These are phyloP conservation scores for Drosophila erecta DNA, from an alignment of 1,140 invertebrate species.

Conservation along the genomic window DNA sequence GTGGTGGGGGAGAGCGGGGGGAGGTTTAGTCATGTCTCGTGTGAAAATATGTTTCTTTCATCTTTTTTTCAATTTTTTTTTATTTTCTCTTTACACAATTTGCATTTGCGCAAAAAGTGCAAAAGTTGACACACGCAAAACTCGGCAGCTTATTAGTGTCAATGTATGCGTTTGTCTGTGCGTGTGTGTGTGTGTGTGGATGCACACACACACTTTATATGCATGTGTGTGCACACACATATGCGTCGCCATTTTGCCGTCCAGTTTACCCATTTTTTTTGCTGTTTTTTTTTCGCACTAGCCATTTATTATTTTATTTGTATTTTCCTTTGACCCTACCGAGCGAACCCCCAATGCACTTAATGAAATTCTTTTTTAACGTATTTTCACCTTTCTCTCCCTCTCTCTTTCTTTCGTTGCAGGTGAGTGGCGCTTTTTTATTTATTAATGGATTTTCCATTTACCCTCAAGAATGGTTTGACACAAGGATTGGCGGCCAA, in stretches of 20 bases:
- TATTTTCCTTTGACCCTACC: constrained; percentile 33
- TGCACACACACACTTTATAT: no score
- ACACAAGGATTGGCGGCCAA: constrained; percentile 45
- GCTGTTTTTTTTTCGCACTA: constrained; percentile 5
- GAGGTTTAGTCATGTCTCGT: constrained; percentile 39
- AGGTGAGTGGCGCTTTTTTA: constrained; percentile 75
- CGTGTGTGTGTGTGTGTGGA: constrained; percentile 8
- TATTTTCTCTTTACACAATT: constrained; percentile 64
- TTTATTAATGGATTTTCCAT: constrained; percentile 79
- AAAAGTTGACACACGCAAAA: constrained; percentile 78
- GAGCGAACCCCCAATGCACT: constrained; percentile 50
- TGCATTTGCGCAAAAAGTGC: constrained; percentile 80
- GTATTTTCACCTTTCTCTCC: constrained; percentile 5
- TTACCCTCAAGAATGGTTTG: constrained; percentile 49
- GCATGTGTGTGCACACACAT: constrained; percentile 5
- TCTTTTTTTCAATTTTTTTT: constrained; percentile 15
- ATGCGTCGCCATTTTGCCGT: constrained; percentile 70
- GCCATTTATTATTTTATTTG: constrained; percentile 46
- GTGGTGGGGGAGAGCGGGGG: not conserved
- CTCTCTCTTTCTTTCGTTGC: constrained; percentile 41
- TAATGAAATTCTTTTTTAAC: constrained; percentile 75
- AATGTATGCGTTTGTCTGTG: constrained; percentile 33
- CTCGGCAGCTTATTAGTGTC: constrained; percentile 47
- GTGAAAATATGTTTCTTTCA: constrained; percentile 70
- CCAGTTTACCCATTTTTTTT: constrained; percentile 42